Base-by-base conservation (phyloP, 2,797 vertebrate genomes). In the Peromyscus aztecus region DNA sequence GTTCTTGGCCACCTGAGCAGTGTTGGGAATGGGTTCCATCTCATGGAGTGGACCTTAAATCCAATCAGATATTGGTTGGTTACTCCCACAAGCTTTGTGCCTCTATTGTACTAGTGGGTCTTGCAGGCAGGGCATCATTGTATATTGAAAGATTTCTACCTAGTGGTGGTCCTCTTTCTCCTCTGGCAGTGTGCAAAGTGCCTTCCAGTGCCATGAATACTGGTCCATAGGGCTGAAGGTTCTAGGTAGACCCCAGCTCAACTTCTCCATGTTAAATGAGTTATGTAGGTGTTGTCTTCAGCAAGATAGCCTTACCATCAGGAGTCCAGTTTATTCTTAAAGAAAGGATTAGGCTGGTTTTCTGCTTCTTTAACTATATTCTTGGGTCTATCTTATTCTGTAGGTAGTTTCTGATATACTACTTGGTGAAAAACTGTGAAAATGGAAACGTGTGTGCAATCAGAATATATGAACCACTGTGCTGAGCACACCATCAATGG, bases 341-440 rank as follows among this genome's bases (percentile, higher is more conserved):
- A 24, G 43, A 77, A 89, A 80, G 2, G 52, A 89, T 88, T 95
- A 63, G 90, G 82, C 61, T 34, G 49, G 6, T 5, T 82, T 93
- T 93, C 43, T 6, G 27, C 65, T 89, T 84, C 31, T 78, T 84
- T 17, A 40, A 27, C 27, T 91, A 29, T 49, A 63, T 67, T 80
- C 88, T 95, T 78, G 29, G 34, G 16, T 94, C n/a, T 81, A 16
- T 81, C 37, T 91, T 73, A 59, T 19, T 9, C 34, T 83, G 59
- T 2, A 63, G 57, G 69, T 95, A 89, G 86, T n/a, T 81, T 6
- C 59, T 34, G 80, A 43, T 31, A 82, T 49, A n/a, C 6, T 27
- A 46, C 52, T 75, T 59, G 16, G 67, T 94, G 34, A 84, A 90
- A 71, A 83, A 76, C 37, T 80, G 94, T 19, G 71, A 73, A 76